Conservation (phyloP, 2,113 vertebrate species). For the Camelus bactrianus region DNA sequence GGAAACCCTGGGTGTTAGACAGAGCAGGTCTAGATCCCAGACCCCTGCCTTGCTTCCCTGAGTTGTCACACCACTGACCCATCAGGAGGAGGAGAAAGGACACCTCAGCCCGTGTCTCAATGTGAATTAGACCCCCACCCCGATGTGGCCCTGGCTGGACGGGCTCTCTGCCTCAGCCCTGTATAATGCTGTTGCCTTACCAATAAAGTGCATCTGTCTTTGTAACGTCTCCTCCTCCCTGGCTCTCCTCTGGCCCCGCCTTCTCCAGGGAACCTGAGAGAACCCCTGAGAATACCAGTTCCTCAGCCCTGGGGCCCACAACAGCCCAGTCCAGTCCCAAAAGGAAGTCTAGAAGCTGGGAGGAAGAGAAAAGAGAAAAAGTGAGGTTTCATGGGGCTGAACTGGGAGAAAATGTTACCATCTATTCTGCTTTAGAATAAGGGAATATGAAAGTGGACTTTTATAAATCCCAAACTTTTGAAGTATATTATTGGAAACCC, state of each 20-base stretch:
- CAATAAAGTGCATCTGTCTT: conserved; percentile 47
- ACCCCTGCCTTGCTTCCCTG: not conserved
- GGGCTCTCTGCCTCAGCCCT: not conserved
- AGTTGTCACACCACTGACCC: not conserved
- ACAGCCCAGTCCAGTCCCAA: not conserved
- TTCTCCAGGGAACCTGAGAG: not conserved
- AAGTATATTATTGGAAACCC: not conserved
- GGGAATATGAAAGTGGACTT: not conserved
- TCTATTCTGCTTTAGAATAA: conserved; percentile 14
- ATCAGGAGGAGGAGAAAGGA: not conserved
- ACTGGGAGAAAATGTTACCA: not conserved
- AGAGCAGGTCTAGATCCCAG: not conserved
- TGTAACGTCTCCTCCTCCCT: not conserved
- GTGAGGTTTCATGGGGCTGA: not conserved
- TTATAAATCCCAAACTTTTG: not conserved
- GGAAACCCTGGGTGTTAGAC: not conserved
- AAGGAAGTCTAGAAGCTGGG: not conserved
- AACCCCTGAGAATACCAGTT: not conserved
- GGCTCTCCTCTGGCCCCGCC: not conserved
- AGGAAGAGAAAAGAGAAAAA: not conserved
- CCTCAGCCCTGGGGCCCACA: not conserved
- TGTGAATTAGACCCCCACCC: not conserved
- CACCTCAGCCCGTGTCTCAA: not conserved
- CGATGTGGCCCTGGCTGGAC: not conserved
- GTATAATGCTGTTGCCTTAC: conserved; percentile 33